Conservation (phyloP, 2,888 invertebrate genomes). For the Eupeodes latifasciatus region DNA sequence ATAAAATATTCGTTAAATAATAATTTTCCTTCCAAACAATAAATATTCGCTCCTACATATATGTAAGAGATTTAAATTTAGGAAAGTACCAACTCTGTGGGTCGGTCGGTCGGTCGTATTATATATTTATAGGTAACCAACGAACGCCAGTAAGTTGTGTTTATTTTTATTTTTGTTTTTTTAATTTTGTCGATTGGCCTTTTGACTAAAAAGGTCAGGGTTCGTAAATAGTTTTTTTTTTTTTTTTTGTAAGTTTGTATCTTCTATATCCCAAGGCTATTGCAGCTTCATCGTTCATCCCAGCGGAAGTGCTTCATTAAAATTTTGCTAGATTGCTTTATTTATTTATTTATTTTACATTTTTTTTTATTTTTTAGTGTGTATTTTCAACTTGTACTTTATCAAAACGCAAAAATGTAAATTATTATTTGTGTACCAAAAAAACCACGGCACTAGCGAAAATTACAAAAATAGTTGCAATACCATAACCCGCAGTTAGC, state of each 20-base stretch:
- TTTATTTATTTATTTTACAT: slow-evolving; percentile 26
- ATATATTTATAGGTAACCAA: background rate
- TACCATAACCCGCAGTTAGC: slow-evolving; percentile 51
- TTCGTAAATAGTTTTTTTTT: background rate
- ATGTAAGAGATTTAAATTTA: slow-evolving; percentile 4
- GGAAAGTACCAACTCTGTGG: background rate
- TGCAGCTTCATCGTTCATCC: slow-evolving; percentile 41
- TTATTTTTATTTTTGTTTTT: background rate
- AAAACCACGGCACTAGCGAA: slow-evolving; percentile 49
- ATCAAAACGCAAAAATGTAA: slow-evolving; percentile 45
- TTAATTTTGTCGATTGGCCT: slow-evolving; percentile 24
- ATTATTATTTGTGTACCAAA: slow-evolving; percentile 59
- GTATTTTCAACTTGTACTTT: slow-evolving; percentile 18
- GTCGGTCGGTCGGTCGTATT: background rate
- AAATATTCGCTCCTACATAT: background rate
- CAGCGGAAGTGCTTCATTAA: slow-evolving; percentile 62
- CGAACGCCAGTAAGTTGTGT: background rate
- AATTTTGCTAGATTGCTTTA: slow-evolving; percentile 41
- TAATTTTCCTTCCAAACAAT: background rate
- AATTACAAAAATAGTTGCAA: slow-evolving; percentile 63
- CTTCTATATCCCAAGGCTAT: slow-evolving; percentile 1
- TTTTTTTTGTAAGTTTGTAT: background rate
- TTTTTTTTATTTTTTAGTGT: background rate
- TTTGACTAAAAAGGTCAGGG: slow-evolving; percentile 38
- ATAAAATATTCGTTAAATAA: slow-evolving; percentile 2